Conservation (phyloP, 1,140 invertebrate species). For the Euwallacea fornicatus region DNA sequence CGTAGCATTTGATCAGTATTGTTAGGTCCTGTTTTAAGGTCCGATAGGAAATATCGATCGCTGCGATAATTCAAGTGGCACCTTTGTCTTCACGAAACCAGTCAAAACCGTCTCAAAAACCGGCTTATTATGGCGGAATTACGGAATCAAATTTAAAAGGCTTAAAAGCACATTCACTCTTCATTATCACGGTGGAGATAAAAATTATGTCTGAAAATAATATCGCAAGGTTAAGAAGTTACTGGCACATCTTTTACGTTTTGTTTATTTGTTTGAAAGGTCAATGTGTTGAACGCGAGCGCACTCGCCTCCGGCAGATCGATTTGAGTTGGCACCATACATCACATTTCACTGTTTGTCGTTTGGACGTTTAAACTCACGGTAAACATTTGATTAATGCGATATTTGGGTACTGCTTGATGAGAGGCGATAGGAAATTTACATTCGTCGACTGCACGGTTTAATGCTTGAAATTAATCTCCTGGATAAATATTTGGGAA, state of each 20-base stretch:
- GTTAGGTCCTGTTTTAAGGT: too few species aligned
- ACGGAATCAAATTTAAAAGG: too few species aligned
- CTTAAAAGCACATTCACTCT: slow-evolving; percentile 33
- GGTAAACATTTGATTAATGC: slow-evolving; percentile 24
- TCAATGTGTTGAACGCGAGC: slow-evolving; percentile 34
- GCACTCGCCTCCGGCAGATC: slow-evolving; percentile 1
- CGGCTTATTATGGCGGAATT: too few species aligned
- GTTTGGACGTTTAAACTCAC: slow-evolving; percentile 7
- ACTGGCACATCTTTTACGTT: slow-evolving; percentile 40
- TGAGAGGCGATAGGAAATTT: slow-evolving; percentile 3
- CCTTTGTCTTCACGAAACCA: too few species aligned
- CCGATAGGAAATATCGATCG: too few species aligned
- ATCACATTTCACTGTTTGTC: slow-evolving; percentile 15
- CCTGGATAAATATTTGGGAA: too few species aligned
- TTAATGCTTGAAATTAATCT: too few species aligned
- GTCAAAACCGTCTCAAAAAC: too few species aligned
- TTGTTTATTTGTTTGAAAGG: slow-evolving; percentile 38
- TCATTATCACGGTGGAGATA: slow-evolving; percentile 34
- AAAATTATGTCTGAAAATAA: slow-evolving; percentile 40
- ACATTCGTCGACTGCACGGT: not conserved
- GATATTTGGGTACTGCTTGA: slow-evolving; percentile 10
- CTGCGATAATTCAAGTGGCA: too few species aligned
- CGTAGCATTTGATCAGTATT: too few species aligned
- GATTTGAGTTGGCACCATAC: slow-evolving; percentile 17
- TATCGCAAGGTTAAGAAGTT: slow-evolving; percentile 41